Evolutionary conservation across 2,113 vertebrate species (phyloP).

Genomic region (Alligator mississippiensis): DNA sequence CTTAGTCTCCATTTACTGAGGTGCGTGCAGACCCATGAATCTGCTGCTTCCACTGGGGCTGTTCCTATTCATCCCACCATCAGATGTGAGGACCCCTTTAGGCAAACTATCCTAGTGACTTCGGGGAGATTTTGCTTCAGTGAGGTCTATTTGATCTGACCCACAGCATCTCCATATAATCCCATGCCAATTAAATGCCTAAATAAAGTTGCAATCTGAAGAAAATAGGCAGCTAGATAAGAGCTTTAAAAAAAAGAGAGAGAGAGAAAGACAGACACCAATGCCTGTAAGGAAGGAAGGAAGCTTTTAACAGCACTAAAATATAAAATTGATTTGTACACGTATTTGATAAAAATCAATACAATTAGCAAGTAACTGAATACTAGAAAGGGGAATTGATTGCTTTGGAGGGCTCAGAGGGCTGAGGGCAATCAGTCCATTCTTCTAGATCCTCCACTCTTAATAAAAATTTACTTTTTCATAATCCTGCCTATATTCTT

Average conservation of each 20-base stretch:
- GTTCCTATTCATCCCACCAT: conserved; percentile 25
- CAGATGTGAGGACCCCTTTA: no score
- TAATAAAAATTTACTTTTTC: conserved; percentile 79
- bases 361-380: conserved; percentile 73
- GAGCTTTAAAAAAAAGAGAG: conserved; percentile 43
- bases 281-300: conserved; percentile 49
- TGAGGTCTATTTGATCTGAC: not conserved
- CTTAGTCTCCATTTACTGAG: not conserved
- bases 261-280: conserved; percentile 26
- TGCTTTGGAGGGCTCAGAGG: conserved; percentile 44
- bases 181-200: not conserved
- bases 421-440: conserved; percentile 72
- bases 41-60: not conserved
- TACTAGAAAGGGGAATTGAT: conserved; percentile 67
- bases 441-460: conserved; percentile 71
- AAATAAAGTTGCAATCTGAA: not conserved
- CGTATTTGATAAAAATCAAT: conserved; percentile 75
- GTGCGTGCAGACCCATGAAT: not conserved
- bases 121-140: not conserved
- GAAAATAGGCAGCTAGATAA: conserved; percentile 27
- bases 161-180: not conserved
- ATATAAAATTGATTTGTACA: conserved; percentile 72
- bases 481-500: conserved; percentile 76
- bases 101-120: not conserved
- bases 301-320: conserved; percentile 67